Evolutionary conservation across 2,888 invertebrate species (phyloP), one percentile per base, ranked within the genome.

Genomic region (Tenthredo distinguenda): DNA sequence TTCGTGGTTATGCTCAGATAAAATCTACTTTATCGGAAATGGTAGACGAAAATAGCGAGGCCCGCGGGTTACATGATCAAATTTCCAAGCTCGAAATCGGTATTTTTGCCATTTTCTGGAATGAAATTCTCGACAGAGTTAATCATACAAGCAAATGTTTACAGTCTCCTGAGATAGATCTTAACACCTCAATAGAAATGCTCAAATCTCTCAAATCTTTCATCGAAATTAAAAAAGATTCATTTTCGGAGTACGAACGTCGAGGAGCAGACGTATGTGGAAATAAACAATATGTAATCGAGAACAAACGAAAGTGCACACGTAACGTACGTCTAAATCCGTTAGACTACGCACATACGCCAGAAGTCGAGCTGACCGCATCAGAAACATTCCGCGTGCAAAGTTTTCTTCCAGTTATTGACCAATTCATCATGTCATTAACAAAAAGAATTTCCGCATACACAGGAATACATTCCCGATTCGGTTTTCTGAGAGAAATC

Each of bases 31-130:
- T 83, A 40, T 74, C 77, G 62, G 50, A 81, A 62, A 84, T 86
- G 72, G 82, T 79, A 12, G 76, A 86, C 74, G 72, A 76, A 65
- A 84, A 84, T 84, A 85, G 79, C 62, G 85, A 87, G 85, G 85
- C 85, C 55, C 58, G 76, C 72, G 85, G 86, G 58, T 83, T 86
- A 26, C 31, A 81, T 83, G 86, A 86, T 18, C 68, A 84, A 76
- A 84, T 87, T 76, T 79, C 37, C 58, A 65, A 85, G 86, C 77
- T 86, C 71, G 87, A 87, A 84, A 87, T 77, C 50, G 85, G 86
- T 37, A 86, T 86, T 18, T 84, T 84, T 81, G 82, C 84, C 26
- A 79, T 84, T 15, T 87, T 87, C 74, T 87, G 86, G 87, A 87
- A 86, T 83, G 81, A 87, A 55, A 82, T 87, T 47, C 58, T 87